phyloP scores from a whole-genome alignment of 2,888 invertebrate species.

The Drosophila fungiperda region DNA sequence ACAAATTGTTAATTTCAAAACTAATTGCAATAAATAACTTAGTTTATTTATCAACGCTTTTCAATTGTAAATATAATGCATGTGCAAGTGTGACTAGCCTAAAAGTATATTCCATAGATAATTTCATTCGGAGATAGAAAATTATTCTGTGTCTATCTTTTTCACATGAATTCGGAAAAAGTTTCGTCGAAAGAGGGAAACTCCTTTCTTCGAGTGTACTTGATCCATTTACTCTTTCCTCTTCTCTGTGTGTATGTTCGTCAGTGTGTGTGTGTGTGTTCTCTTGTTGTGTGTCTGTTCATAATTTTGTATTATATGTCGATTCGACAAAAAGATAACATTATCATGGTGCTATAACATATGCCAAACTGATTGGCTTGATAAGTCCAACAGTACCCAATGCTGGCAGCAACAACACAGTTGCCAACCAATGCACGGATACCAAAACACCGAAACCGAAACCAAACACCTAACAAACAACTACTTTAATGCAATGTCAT shows the following conservation, averaged over 20 bases:
- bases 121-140: not conserved
- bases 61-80: not conserved
- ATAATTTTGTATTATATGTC: constrained; percentile 66
- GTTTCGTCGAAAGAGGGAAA: not conserved
- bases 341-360: constrained; percentile 65
- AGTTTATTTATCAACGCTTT: not conserved
- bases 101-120: not conserved
- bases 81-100: not conserved
- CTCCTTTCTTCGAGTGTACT: constrained; percentile 7
- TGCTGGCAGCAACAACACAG: constrained; percentile 25
- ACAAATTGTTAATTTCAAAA: not conserved
- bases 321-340: constrained; percentile 68
- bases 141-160: not conserved
- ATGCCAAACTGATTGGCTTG: constrained; percentile 75
- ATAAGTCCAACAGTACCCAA: constrained; percentile 52
- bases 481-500: not conserved
- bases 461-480: constrained; percentile 33
- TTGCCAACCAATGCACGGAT: constrained; percentile 21
- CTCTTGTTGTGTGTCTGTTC: constrained; percentile 35
- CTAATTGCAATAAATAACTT: not conserved
- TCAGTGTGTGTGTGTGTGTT: constrained; percentile 15
- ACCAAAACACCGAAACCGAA: constrained; percentile 39
- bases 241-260: constrained; percentile 3
- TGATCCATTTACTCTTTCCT: constrained; percentile 4
- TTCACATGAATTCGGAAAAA: not conserved